A percentile compares a stretch with the other conserved stretches of the same genome.
phyloP scores from a whole-genome alignment of 1,140 invertebrate genomes.

The Drosophila ercepeae region DNA sequence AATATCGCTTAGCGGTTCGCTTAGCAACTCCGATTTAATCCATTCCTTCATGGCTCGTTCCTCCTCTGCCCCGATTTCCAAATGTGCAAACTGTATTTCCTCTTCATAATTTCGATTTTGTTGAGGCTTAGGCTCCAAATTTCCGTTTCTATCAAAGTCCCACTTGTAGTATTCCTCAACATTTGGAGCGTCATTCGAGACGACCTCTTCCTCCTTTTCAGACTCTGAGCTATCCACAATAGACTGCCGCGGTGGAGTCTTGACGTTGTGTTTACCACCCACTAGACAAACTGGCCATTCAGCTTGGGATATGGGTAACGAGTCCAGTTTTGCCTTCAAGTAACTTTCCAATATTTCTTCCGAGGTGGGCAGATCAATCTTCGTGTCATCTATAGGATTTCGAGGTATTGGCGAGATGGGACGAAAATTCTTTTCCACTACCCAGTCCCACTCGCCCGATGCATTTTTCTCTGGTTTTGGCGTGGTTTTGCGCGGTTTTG shows the following conservation, averaged over 20 bases:
- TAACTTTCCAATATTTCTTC: constrained; percentile 27
- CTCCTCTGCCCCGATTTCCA: constrained; percentile 17
- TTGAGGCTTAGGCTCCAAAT: not conserved
- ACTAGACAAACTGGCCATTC: constrained; percentile 27
- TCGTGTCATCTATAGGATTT: not conserved
- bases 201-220: not conserved
- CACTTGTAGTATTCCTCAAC: not conserved
- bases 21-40: constrained; percentile 18
- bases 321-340: not conserved
- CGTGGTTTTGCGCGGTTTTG: not conserved
- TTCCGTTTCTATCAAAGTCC: not conserved
- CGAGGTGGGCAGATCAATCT: constrained; percentile 7
- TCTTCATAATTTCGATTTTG: not conserved
- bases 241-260: not conserved
- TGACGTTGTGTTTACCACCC: not conserved
- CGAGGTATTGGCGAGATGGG: not conserved
- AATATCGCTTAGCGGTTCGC: constrained; percentile 22
- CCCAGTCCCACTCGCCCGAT: not conserved
- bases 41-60: constrained; percentile 10
- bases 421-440: not conserved
- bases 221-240: not conserved
- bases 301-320: not conserved
- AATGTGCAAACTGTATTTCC: not conserved
- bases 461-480: not conserved
- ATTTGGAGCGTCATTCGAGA: not conserved